phyloP scores from a whole-genome alignment of 2,113 vertebrate species.

The Lichenostomus cassidix region DNA sequence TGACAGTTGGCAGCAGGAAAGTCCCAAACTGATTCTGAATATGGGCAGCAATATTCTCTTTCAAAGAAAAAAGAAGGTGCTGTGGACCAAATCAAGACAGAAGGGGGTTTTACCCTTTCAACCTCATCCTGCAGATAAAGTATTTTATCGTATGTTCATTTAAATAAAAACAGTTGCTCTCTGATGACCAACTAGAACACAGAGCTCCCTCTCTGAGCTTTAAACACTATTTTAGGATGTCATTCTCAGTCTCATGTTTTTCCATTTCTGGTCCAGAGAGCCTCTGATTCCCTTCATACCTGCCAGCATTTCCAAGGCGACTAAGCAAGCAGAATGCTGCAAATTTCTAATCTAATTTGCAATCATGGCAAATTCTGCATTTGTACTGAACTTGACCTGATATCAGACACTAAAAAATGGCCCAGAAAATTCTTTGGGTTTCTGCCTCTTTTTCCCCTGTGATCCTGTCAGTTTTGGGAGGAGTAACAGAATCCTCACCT shows the following conservation, averaged over 20 bases:
- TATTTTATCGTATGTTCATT: neutral
- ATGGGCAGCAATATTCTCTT: neutral
- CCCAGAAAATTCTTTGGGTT: neutral
- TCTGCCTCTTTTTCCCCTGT: neutral
- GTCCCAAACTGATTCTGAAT: neutral
- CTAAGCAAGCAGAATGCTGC: neutral
- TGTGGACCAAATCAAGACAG: neutral
- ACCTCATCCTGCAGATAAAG: neutral
- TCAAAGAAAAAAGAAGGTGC: neutral
- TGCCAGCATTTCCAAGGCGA: neutral
- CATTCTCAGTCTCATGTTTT: neutral
- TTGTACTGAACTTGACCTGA: neutral
- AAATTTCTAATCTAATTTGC: neutral
- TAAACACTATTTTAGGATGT: neutral
- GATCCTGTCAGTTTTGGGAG: neutral
- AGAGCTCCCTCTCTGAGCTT: neutral
- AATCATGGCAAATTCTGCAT: neutral
- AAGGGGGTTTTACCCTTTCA: neutral
- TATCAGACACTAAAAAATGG: neutral
- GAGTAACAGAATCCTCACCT: neutral
- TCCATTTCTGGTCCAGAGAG: neutral
- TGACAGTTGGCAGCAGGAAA: neutral
- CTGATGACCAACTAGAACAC: neutral
- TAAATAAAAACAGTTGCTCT: neutral
- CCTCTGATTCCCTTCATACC: neutral